A percentile compares a stretch with the other conserved stretches of the same genome.
Evolutionary conservation across 2,888 invertebrate genomes (phyloP).

Genomic region (Deilephila elpenor): DNA sequence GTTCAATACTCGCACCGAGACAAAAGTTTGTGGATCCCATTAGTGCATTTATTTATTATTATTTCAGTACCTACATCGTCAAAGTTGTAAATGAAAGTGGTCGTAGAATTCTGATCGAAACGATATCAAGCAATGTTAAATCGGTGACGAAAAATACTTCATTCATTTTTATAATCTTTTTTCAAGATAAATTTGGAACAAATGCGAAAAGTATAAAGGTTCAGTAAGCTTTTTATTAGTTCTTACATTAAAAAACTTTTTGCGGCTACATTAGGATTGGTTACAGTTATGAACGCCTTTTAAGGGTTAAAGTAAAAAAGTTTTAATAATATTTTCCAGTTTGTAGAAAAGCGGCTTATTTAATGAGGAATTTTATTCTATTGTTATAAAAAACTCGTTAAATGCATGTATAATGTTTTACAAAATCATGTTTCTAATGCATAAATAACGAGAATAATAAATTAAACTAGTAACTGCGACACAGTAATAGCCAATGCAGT

Average conservation of each 20-base stretch:
- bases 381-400: background rate
- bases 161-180: constrained; percentile 47
- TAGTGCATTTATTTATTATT: too few species aligned
- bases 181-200: constrained; percentile 32
- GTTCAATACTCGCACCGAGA: too few species aligned
- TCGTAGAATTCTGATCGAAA: background rate
- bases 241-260: constrained; percentile 37
- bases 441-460: too few species aligned
- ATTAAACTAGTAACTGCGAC: too few species aligned
- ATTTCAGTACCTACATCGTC: background rate
- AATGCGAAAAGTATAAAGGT: constrained; percentile 21
- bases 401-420: too few species aligned
- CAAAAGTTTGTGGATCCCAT: too few species aligned
- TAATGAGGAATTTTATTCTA: background rate
- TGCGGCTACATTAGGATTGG: background rate
- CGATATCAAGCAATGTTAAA: background rate
- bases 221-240: constrained; percentile 12
- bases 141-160: constrained; percentile 53
- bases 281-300: constrained; percentile 3
- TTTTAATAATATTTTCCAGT: background rate
- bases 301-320: constrained; percentile 5
- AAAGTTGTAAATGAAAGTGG: background rate
- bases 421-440: too few species aligned
- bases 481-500: too few species aligned
- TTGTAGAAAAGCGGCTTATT: background rate